Evolutionary conservation across 2,888 invertebrate species (phyloP).

Genomic region (Orchesellides sinensis): DNA sequence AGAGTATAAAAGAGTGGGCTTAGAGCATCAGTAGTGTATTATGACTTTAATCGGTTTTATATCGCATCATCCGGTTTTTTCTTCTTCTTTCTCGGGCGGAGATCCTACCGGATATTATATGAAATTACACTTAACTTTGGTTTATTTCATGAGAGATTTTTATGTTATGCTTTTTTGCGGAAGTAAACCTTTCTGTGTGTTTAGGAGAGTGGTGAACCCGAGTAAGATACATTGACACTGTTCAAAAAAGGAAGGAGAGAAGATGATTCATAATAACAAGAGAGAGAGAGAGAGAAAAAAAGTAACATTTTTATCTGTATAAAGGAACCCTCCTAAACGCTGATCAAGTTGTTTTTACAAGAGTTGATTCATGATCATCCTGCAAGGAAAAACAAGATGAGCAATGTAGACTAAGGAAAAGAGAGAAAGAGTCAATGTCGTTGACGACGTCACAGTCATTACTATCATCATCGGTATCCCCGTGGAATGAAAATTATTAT

Average conservation of each 20-base stretch:
- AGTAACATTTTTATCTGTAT: not conserved
- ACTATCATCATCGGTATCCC: not conserved
- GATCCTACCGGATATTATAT: slow-evolving; percentile 21
- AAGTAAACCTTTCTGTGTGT: too few relatives aligned
- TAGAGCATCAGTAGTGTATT: slow-evolving; percentile 28
- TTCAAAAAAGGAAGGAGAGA: not conserved
- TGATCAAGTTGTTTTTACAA: not conserved
- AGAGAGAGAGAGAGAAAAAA: not conserved
- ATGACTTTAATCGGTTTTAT: slow-evolving; percentile 45
- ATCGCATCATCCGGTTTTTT: slow-evolving; percentile 33
- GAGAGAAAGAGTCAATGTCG: not conserved
- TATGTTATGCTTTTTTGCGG: too few relatives aligned
- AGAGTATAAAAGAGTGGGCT: slow-evolving; percentile 5
- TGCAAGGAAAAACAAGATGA: not conserved
- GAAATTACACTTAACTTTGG: not conserved
- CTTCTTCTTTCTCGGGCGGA: not conserved
- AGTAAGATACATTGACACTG: not conserved
- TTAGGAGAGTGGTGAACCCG: too few relatives aligned
- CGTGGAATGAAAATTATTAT: not conserved
- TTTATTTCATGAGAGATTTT: not conserved
- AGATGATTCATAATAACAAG: not conserved
- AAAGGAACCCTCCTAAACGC: too few relatives aligned
- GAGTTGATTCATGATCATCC: not conserved
- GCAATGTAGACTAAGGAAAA: not conserved
- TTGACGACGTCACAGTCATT: slow-evolving; percentile 14